Percentiles rank a stretch among this genome's conserved stretches.
These are phyloP conservation scores for Strigops habroptila DNA, from an alignment of 2,113 vertebrate species.

Conservation along the genomic window DNA sequence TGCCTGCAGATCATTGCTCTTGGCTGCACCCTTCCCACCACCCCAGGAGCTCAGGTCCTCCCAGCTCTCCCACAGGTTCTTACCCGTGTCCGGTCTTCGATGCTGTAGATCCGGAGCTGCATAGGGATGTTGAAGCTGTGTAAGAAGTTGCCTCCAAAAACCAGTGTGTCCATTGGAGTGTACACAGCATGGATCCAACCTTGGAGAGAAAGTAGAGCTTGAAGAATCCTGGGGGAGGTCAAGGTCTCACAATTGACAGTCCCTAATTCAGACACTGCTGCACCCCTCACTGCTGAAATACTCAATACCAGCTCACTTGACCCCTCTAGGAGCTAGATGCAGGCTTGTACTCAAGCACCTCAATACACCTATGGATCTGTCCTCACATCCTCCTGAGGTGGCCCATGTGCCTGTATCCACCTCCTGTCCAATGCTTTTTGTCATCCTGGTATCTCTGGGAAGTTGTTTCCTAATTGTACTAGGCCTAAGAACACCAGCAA, in stretches of 20 bases:
- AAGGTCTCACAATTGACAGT: not conserved
- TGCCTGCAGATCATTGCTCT: not conserved
- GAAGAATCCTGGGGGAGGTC: not conserved
- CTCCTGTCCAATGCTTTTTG: not conserved
- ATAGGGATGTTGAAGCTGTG: conserved; percentile 99
- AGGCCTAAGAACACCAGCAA: not conserved
- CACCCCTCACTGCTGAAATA: not conserved
- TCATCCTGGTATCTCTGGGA: not conserved
- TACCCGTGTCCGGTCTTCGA: conserved; percentile 95
- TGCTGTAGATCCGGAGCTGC: conserved; percentile 96
- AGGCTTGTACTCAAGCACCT: not conserved
- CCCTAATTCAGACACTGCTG: not conserved
- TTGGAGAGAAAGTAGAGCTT: conserved; percentile 45
- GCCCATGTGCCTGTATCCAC: not conserved
- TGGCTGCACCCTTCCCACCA: not conserved
- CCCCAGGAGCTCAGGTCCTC: not conserved
- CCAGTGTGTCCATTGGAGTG: conserved; percentile 94
- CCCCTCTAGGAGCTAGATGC: not conserved
- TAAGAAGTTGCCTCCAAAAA: conserved; percentile 97
- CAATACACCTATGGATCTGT: not conserved
- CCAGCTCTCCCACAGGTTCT: not conserved
- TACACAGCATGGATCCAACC: conserved; percentile 99
- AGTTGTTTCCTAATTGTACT: rapidly evolving
- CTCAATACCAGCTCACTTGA: not conserved
- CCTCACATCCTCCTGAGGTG: not conserved